Evolutionary conservation across 1,140 invertebrate genomes (phyloP).

Genomic region (Tetramorium simillimum): DNA sequence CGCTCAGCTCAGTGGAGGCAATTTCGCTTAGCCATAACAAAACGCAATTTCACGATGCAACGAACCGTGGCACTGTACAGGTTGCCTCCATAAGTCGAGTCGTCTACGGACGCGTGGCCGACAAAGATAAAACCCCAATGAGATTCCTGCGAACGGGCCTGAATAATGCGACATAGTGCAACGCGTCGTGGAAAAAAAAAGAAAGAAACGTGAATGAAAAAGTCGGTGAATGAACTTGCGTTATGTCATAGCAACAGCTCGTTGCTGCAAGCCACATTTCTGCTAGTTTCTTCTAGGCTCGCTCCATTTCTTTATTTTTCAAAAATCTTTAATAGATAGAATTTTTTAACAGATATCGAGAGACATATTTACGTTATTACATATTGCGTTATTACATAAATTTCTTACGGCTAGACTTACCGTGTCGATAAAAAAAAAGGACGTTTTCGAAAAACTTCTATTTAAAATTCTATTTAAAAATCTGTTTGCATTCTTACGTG

Average conservation of each 20-base stretch:
- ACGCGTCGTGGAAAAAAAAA: background rate
- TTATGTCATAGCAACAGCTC: background rate
- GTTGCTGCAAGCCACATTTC: background rate
- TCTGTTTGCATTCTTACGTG: background rate
- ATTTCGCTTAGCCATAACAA: slow-evolving; percentile 36
- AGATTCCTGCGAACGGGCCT: slow-evolving; percentile 46
- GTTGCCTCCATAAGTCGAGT: slow-evolving; percentile 46
- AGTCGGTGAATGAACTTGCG: slow-evolving; percentile 37
- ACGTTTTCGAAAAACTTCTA: background rate
- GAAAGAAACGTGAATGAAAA: slow-evolving; percentile 35
- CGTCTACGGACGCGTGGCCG: slow-evolving; percentile 41
- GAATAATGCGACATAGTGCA: slow-evolving; percentile 3
- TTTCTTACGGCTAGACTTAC: background rate
- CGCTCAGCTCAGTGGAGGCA: slow-evolving; percentile 19
- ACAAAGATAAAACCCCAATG: slow-evolving; percentile 55
- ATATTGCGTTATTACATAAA: background rate
- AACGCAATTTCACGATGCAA: slow-evolving; percentile 70
- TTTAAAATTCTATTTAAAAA: background rate
- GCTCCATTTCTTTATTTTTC: background rate
- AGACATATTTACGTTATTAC: no score
- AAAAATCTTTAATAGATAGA: background rate
- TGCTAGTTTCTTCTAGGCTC: background rate
- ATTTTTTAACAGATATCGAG: background rate
- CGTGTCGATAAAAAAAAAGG: background rate
- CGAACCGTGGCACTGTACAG: slow-evolving; percentile 60